Percentiles rank a stretch among this genome's conserved stretches.
Conservation (phyloP, 2,888 invertebrate genomes). For the Hipparchia sbordonii region DNA sequence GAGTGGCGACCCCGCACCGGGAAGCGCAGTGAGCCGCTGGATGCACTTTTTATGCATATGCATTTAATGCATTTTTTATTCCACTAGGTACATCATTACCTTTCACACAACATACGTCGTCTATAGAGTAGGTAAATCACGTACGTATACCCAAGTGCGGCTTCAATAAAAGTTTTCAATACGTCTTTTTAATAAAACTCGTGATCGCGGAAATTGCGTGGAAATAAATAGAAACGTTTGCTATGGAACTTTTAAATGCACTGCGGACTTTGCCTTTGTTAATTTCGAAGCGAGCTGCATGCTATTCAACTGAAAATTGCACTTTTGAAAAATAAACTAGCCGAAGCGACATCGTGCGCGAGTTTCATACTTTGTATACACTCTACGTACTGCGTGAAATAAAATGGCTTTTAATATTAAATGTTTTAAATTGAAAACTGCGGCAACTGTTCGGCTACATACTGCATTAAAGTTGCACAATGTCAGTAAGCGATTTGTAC, state of each 20-base stretch:
- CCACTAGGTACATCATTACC: too few species aligned
- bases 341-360: constrained; percentile 34
- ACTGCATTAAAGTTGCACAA: constrained; percentile 20
- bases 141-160: not conserved
- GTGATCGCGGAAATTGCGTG: constrained; percentile 67
- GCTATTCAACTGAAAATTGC: constrained; percentile 54
- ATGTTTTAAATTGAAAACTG: constrained; percentile 30
- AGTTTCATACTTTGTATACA: constrained; percentile 31
- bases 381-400: constrained; percentile 24
- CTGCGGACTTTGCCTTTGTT: constrained; percentile 67
- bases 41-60: too few species aligned
- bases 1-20: too few species aligned
- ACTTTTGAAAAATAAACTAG: constrained; percentile 55
- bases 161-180: constrained; percentile 56
- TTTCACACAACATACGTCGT: too few species aligned
- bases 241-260: constrained; percentile 65
- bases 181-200: constrained; percentile 65
- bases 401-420: constrained; percentile 34
- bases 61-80: too few species aligned
- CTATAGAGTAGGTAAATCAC: constrained; percentile 5
- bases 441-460: constrained; percentile 9
- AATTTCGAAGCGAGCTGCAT: constrained; percentile 61
- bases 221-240: constrained; percentile 68
- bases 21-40: too few species aligned
- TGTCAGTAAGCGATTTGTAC: constrained; percentile 9